A percentile compares a stretch with the other conserved stretches of the same genome.
Conservation (phyloP, 2,113 vertebrate genomes). For the Panthera leo region DNA sequence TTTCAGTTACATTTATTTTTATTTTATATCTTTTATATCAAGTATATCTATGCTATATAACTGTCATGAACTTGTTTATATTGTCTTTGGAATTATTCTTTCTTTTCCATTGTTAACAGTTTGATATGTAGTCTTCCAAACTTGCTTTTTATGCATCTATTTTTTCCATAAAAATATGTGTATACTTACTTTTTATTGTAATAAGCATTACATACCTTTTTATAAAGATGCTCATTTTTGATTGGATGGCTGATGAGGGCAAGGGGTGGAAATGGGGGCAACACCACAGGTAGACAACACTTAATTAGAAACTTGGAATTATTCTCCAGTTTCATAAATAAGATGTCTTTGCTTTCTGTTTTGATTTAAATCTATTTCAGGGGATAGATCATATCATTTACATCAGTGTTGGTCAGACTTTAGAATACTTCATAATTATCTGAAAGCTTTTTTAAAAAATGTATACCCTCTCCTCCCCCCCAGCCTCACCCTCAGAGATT, state of each 20-base stretch:
- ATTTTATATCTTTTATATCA: neutral
- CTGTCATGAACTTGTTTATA: constrained; percentile 1
- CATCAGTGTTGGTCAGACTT: neutral
- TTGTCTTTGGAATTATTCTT: constrained; percentile 6
- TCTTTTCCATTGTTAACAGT: neutral
- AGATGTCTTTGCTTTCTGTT: neutral
- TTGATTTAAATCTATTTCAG: neutral
- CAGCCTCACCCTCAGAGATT: neutral
- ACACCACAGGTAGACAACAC: neutral
- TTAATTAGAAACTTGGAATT: neutral
- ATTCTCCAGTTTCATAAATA: constrained; percentile 24
- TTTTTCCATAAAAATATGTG: neutral
- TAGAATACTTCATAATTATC: neutral
- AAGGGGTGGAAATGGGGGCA: neutral
- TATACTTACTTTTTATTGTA: neutral
- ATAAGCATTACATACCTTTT: neutral
- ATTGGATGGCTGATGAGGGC: neutral
- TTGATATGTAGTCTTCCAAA: neutral
- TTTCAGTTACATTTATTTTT: neutral
- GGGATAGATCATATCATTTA: neutral
- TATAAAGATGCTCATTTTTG: neutral
- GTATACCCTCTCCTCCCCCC: neutral
- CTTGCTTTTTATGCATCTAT: neutral
- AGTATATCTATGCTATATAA: neutral
- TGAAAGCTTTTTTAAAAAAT: constrained; percentile 1